These are phyloP conservation scores for Diorhabda carinulata DNA, from an alignment of 1,140 invertebrate species.

Conservation along the genomic window DNA sequence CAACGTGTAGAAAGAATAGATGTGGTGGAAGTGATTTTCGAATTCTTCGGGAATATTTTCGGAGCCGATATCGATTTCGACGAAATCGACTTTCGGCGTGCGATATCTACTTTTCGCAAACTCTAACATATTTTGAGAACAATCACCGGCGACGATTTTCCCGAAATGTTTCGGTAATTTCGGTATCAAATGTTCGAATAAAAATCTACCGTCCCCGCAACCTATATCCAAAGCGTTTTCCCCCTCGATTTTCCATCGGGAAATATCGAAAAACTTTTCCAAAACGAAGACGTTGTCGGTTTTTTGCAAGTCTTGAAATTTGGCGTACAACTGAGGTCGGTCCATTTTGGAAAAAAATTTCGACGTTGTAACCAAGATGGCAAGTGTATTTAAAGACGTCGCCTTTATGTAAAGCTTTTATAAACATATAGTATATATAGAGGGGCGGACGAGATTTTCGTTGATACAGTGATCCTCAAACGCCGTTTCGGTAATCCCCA, in stretches of 20 bases:
- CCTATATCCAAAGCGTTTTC: constrained; percentile 71
- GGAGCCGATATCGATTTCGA: constrained; percentile 61
- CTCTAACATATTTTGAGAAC: constrained; percentile 67
- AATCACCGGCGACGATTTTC: constrained; percentile 60
- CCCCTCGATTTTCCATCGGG: constrained; percentile 56
- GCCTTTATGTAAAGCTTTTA: not conserved
- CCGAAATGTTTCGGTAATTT: constrained; percentile 55
- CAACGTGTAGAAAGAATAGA: constrained; percentile 76
- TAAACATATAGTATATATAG: not conserved
- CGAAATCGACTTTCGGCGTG: constrained; percentile 55
- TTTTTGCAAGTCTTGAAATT: constrained; percentile 62
- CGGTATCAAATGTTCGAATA: constrained; percentile 62
- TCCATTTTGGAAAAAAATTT: constrained; percentile 52
- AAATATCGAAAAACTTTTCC: constrained; percentile 58
- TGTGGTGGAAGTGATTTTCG: constrained; percentile 61
- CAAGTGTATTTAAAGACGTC: not conserved
- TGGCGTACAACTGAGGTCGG: constrained; percentile 59
- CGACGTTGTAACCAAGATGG: not conserved
- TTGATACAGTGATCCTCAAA: not conserved
- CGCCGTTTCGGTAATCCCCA: not conserved
- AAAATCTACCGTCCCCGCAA: constrained; percentile 73
- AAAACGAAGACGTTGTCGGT: constrained; percentile 63
- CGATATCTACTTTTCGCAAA: constrained; percentile 56
- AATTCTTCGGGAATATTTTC: constrained; percentile 51
- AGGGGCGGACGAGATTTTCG: not conserved